A percentile compares a stretch with the other conserved stretches of the same genome.
Conservation (phyloP, 2,888 invertebrate species). For the Ectropis crepuscularia region DNA sequence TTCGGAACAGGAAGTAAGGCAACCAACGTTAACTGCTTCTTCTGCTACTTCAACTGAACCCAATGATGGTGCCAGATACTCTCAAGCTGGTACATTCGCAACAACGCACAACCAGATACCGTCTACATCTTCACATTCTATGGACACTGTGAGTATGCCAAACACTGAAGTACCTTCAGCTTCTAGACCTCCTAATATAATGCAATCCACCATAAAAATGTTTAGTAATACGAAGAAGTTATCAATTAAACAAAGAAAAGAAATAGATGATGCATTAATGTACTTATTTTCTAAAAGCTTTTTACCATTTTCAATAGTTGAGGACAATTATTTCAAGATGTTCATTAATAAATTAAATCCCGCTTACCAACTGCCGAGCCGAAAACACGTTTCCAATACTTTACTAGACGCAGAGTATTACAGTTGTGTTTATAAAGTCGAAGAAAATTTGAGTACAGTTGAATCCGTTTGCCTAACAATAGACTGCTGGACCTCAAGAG, state of each 20-base stretch:
- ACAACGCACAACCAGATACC: too few species aligned
- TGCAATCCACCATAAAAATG: neutral
- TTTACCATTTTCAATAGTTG: neutral
- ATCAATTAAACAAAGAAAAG: neutral
- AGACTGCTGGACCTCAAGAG: constrained; percentile 2
- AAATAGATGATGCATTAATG: constrained; percentile 5
- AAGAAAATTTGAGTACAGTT: neutral
- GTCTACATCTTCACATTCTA: too few species aligned
- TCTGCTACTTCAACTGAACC: too few species aligned
- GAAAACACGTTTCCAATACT: neutral
- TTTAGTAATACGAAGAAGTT: constrained; percentile 1
- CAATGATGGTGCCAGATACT: too few species aligned
- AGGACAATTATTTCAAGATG: neutral
- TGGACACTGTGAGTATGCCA: too few species aligned
- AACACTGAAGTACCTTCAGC: too few species aligned
- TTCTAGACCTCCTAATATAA: neutral
- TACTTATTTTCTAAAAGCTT: too few species aligned
- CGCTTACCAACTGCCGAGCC: constrained; percentile 2
- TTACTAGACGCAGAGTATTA: constrained; percentile 1
- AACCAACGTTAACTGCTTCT: too few species aligned
- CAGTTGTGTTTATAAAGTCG: neutral
- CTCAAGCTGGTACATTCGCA: too few species aligned
- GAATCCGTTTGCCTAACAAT: neutral
- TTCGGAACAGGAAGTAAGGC: too few species aligned
- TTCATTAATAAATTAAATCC: neutral